Base-by-base conservation (phyloP, 2,888 invertebrate species). In the Drosophila anceps region DNA sequence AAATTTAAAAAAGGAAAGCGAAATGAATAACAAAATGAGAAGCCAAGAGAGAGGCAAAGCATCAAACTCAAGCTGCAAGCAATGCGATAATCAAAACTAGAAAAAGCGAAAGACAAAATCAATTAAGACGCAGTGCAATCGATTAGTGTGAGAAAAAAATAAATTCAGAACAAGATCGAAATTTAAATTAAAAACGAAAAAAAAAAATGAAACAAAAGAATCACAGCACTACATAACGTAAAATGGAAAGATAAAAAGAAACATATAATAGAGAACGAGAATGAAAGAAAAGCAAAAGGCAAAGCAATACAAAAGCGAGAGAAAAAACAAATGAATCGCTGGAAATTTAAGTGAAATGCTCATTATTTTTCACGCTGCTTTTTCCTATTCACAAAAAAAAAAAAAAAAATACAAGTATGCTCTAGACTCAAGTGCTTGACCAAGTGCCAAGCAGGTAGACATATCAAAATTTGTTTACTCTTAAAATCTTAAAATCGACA, bases 301-400 rank as follows among this genome's bases (percentile, higher is more conserved):
- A 46, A 27, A 27, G 46, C 2, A 46, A 27, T 46, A 15, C 24
- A 27, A 15, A 46, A n/a, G n/a, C 27, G 29, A n/a, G n/a, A 15
- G 29, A 10, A 48, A 13, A n/a, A 10, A 18, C 10, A 7, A 50
- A 50, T 31, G 29, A 12, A 31, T 31, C 18, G n/a, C n/a, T 2
- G 48, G n/a, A 31, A 50, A 31, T 18, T 6, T 50, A 29, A 50
- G 18, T 31, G 31, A 50, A 31, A 18, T 50, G 48, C 48, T 50
- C 48, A 50, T 50, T 50, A 50, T 18, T 15, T 44, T 29, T 2
- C n/a, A 48, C 9, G 27, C 27, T 46, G n/a, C 10, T 27, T 15
- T 29, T 15, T 29, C 0, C 29, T n/a, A 50, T 31, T 31, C 31
- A n/a, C 31, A 31, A 12, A 7, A 12, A 50, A 31, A 18, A 10